Evolutionary conservation across 2,113 vertebrate species (phyloP).

Genomic region (Hydrolagus affinis): DNA sequence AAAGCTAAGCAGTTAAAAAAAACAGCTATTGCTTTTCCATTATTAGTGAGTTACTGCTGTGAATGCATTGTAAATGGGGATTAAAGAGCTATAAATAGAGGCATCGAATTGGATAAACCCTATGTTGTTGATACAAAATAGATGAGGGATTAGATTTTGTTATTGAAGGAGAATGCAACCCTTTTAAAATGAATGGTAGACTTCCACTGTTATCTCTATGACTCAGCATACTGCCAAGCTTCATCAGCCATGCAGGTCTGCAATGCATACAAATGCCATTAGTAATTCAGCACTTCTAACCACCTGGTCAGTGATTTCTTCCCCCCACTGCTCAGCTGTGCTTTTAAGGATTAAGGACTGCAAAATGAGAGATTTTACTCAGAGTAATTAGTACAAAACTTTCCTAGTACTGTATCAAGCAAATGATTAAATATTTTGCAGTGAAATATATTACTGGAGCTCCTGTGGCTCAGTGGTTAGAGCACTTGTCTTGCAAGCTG

Average conservation of each 20-base stretch:
- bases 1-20: slow-evolving; percentile 12
- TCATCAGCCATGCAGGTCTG: neutral
- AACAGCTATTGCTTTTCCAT: neutral
- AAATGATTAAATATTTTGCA: no score
- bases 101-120: slow-evolving; percentile 12
- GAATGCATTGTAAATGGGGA: slow-evolving; percentile 24
- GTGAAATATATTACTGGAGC: no score
- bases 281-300: neutral
- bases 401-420: no score
- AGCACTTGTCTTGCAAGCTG: no score
- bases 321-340: no score
- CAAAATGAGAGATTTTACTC: no score
- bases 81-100: slow-evolving; percentile 30
- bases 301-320: no score
- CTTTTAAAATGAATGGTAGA: slow-evolving; percentile 3
- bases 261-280: neutral
- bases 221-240: neutral
- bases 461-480: no score
- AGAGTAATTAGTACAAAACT: no score
- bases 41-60: slow-evolving; percentile 21
- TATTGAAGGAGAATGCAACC: slow-evolving; percentile 4
- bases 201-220: neutral
- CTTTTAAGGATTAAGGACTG: no score
- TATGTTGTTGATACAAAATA: slow-evolving; percentile 27
- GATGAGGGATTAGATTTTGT: slow-evolving; percentile 24